Conservation (phyloP, 1,140 invertebrate species). For the Pteromalus puparum region DNA sequence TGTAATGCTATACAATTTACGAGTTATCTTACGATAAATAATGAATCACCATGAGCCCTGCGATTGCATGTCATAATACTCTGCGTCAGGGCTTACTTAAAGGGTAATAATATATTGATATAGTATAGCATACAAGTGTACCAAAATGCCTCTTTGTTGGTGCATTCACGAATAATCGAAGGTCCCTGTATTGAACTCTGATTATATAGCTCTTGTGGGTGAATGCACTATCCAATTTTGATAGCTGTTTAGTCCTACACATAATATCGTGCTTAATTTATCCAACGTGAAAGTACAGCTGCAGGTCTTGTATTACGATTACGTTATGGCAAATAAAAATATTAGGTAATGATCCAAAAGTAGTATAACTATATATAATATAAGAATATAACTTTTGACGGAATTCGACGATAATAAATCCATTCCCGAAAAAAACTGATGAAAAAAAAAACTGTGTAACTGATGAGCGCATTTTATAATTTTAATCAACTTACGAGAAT, state of each 20-base stretch:
- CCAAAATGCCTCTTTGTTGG: slow-evolving; percentile 12
- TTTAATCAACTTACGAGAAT: neutral
- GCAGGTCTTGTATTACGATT: too few relatives aligned
- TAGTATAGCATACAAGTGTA: neutral
- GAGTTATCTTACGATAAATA: neutral
- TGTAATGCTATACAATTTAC: neutral
- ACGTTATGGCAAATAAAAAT: too few relatives aligned
- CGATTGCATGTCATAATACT: too few relatives aligned
- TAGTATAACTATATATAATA: too few relatives aligned
- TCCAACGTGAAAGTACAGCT: neutral
- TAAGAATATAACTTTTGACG: too few relatives aligned
- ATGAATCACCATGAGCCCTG: too few relatives aligned
- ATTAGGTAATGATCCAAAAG: too few relatives aligned
- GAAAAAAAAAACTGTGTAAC: too few relatives aligned
- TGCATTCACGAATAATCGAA: neutral
- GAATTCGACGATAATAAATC: too few relatives aligned
- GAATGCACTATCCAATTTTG: neutral
- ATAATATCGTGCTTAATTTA: slow-evolving; percentile 14
- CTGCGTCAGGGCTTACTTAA: too few relatives aligned
- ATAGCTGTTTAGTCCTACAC: neutral
- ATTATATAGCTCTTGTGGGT: neutral
- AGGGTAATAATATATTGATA: slow-evolving; percentile 8
- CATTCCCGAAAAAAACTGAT: too few relatives aligned
- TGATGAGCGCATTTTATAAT: neutral
- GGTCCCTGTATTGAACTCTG: too few relatives aligned